These are phyloP conservation scores for Lepidocyrtoides sp. DNA, from an alignment of 2,888 invertebrate species.

Conservation along the genomic window DNA sequence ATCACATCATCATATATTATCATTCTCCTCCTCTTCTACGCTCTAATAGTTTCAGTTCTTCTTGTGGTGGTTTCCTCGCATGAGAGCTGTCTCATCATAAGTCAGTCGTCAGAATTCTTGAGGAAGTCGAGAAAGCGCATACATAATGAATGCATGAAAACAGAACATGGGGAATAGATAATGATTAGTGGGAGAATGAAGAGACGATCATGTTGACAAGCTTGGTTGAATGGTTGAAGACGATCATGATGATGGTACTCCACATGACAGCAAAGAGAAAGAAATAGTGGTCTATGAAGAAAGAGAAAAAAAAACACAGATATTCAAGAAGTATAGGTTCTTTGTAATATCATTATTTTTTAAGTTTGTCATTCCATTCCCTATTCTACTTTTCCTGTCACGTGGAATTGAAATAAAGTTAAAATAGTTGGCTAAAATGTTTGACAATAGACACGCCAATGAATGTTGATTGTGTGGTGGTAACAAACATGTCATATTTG, in stretches of 20 bases:
- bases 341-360: background rate
- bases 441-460: slow-evolving; percentile 20
- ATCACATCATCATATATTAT: background rate
- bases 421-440: slow-evolving; percentile 34
- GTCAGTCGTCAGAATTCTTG: slow-evolving; percentile 57
- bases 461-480: background rate
- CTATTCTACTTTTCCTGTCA: slow-evolving; percentile 17
- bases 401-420: slow-evolving; percentile 52
- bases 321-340: no score
- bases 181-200: slow-evolving; percentile 36
- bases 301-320: background rate
- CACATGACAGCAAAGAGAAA: background rate
- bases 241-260: slow-evolving; percentile 30
- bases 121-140: slow-evolving; percentile 56
- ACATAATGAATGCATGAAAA: slow-evolving; percentile 70
- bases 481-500: slow-evolving; percentile 18
- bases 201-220: slow-evolving; percentile 60
- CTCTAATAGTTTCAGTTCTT: background rate
- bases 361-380: background rate
- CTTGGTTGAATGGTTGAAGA: slow-evolving; percentile 14
- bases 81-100: slow-evolving; percentile 22
- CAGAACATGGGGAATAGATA: slow-evolving; percentile 57
- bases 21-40: background rate
- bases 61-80: background rate
- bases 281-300: background rate